phyloP scores from a whole-genome alignment of 2,888 invertebrate species.

The Zaprionus obscuricornis region DNA sequence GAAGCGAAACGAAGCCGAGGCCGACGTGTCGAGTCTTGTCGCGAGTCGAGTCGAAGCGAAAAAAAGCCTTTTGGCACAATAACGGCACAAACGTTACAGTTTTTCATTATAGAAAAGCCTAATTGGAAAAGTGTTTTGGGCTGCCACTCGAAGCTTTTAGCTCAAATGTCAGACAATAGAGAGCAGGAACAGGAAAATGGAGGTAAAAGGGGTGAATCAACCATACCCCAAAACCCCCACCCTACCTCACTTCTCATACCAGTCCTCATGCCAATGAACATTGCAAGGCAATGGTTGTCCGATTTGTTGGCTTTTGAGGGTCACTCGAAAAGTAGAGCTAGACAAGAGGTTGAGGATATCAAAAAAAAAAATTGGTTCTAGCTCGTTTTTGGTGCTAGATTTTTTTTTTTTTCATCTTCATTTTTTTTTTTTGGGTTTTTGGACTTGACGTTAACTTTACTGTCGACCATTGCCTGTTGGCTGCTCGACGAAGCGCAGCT shows the following conservation, averaged over 20 bases:
- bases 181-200: neutral
- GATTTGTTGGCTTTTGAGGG: slow-evolving; percentile 72
- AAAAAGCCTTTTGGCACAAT: slow-evolving; percentile 52
- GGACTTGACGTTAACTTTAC: too few species aligned
- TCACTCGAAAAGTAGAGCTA: neutral
- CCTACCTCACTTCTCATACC: too few species aligned
- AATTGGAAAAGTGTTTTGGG: slow-evolving; percentile 79
- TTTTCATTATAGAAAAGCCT: slow-evolving; percentile 67
- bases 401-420: neutral
- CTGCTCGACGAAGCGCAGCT: slow-evolving; percentile 50
- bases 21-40: too few species aligned
- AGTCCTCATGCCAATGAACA: too few species aligned
- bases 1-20: too few species aligned
- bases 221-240: too few species aligned
- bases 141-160: slow-evolving; percentile 77
- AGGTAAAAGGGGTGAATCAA: neutral
- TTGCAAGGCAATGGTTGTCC: slow-evolving; percentile 62
- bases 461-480: neutral
- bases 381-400: neutral
- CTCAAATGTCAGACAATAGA: slow-evolving; percentile 70
- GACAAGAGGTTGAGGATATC: neutral
- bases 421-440: too few species aligned
- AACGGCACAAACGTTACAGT: slow-evolving; percentile 67
- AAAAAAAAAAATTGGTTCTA: slow-evolving; percentile 9
- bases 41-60: slow-evolving; percentile 14